Evolutionary conservation across 2,113 vertebrate genomes (phyloP), one percentile per base, ranked within the genome.

Genomic region (Ptychochromis oligacanthus): DNA sequence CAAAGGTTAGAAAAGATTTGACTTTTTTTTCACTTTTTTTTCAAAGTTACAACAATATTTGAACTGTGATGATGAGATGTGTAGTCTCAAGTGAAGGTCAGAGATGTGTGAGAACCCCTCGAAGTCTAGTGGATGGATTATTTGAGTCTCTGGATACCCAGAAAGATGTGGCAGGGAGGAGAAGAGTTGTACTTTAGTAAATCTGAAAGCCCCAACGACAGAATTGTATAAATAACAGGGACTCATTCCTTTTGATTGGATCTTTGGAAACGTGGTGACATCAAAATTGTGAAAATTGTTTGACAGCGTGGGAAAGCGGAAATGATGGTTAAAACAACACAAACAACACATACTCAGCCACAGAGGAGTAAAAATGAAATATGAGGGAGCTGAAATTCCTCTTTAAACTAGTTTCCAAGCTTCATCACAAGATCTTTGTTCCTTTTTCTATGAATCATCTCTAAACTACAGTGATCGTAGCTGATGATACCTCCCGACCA

Each of bases 401-500:
- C 65, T 20, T 38, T 64, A 3, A 64, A 38, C 12, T 31, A 62
- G 0, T n/a, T 12, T 70, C 43, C 6, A 49, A 49, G 49, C 24
- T 49, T 52, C 22, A 67, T 67, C 64, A 46, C 5, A 70, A 70
- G 9, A 18, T 7, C 40, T 49, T 31, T 31, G 36, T 36, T 36
- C 8, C 5, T 8, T 52, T 72, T 72, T 52, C 65, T 20, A 6
- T 52, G 26, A 72, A 52, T 52, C 43, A 20, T 72, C 6, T 52
- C 10, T 13, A 31, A 72, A 26, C 6, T 18, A 26, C 10, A 0
- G 9, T 28, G 64, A 70, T 49, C 6, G 40, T 18, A 15, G 13
- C 14, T 67, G 64, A 10, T 4, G 0, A 24, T 20, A 28, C 18
- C 22, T 67, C 38, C 24, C 26, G 0, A 67, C 38, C 13, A 17